Conservation (phyloP, 2,113 vertebrate genomes). For the Labrus mixtus region DNA sequence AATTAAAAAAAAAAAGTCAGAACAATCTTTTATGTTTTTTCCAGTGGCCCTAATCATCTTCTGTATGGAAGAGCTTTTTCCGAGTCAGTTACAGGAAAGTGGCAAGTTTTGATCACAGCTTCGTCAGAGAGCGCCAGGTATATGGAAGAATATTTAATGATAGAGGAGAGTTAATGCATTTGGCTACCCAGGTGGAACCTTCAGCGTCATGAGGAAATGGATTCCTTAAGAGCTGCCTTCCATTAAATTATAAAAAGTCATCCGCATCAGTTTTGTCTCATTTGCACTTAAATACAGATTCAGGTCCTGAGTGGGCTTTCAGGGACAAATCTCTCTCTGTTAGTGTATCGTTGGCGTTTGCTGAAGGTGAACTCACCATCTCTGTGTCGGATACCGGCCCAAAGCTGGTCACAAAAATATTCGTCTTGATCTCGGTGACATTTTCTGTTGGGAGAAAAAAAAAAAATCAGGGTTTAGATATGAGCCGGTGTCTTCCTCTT, state of each 20-base stretch:
- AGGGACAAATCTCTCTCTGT: constrained; percentile 2
- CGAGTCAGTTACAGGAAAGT: constrained; percentile 37
- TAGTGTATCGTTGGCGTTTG: constrained; percentile 13
- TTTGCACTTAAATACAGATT: constrained; percentile 20
- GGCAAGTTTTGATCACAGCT: constrained; percentile 42
- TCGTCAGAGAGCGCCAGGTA: constrained; percentile 33
- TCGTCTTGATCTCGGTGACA: constrained; percentile 79
- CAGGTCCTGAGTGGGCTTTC: neutral
- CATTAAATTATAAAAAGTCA: constrained; percentile 32
- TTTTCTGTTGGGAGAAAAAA: constrained; percentile 72
- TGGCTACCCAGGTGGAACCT: constrained; percentile 41
- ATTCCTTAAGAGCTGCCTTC: constrained; percentile 17
- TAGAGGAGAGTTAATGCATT: constrained; percentile 51
- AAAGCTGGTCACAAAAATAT: constrained; percentile 83
- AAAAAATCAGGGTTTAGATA: neutral
- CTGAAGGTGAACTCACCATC: constrained; percentile 76
- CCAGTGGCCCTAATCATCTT: too few species aligned
- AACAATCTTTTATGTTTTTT: too few species aligned
- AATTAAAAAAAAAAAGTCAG: too few species aligned
- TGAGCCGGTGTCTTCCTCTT: too few species aligned
- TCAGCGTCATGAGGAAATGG: constrained; percentile 23
- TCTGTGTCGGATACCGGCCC: constrained; percentile 82
- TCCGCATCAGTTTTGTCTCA: constrained; percentile 15
- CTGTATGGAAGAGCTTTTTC: constrained; percentile 26
- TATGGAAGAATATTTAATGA: constrained; percentile 33